Conservation (phyloP, 64 coral and sea anemone genomes). For the Porites australiensis region DNA sequence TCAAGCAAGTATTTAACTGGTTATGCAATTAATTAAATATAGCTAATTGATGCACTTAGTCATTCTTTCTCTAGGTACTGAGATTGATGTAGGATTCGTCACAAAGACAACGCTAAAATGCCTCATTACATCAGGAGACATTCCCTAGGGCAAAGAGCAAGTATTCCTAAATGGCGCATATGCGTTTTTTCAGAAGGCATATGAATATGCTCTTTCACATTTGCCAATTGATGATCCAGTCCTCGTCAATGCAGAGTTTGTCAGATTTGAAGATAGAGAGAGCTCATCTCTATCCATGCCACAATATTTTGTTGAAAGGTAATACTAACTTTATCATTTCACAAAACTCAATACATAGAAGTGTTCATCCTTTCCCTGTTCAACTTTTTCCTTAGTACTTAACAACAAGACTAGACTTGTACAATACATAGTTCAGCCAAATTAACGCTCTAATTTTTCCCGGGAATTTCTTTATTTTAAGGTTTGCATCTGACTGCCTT, state of each 20-base stretch:
- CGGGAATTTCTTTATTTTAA: too few species aligned
- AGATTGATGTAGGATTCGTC: constrained; percentile 44
- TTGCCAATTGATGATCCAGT: constrained; percentile 50
- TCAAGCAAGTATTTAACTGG: constrained; percentile 2
- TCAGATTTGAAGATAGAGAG: constrained; percentile 59
- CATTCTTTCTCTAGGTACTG: constrained; percentile 6
- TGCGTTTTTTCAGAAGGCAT: constrained; percentile 50
- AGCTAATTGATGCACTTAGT: constrained; percentile 9
- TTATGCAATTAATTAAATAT: not conserved
- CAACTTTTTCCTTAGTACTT: too few species aligned
- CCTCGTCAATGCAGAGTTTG: constrained; percentile 67
- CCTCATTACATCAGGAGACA: constrained; percentile 36
- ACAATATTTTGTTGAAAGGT: constrained; percentile 64
- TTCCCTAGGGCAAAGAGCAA: not conserved
- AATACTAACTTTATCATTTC: not conserved
- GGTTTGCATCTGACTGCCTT: too few species aligned
- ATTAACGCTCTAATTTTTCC: too few species aligned
- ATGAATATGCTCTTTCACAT: constrained; percentile 39
- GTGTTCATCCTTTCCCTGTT: too few species aligned
- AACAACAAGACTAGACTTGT: too few species aligned
- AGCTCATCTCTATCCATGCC: constrained; percentile 29
- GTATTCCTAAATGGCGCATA: constrained; percentile 34
- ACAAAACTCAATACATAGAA: too few species aligned
- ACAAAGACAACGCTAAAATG: constrained; percentile 41
- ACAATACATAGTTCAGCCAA: constrained; percentile 1